Percentiles rank a stretch among this genome's conserved stretches.
Evolutionary conservation across 1,140 invertebrate species (phyloP).

Genomic region (Heliconius hewitsoni): DNA sequence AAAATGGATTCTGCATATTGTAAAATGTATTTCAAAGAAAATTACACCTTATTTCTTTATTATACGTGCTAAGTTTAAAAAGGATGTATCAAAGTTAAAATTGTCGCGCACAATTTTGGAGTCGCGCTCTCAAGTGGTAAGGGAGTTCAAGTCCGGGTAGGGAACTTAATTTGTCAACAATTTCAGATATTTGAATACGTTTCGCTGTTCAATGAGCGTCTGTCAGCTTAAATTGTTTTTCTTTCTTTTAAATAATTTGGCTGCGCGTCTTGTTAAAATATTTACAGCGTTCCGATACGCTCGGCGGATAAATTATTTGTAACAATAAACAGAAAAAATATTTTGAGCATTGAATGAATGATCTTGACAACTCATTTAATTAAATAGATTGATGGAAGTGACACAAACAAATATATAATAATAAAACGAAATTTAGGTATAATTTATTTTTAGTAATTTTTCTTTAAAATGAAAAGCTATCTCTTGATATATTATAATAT

Average conservation of each 20-base stretch:
- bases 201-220: conserved; percentile 77
- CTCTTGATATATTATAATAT: no score
- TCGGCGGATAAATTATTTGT: conserved; percentile 5
- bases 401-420: neutral
- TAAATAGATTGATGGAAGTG: neutral
- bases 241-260: conserved; percentile 73
- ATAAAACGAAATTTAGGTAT: neutral
- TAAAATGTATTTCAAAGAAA: conserved; percentile 28
- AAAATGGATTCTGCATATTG: conserved; percentile 42
- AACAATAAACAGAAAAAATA: neutral
- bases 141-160: conserved; percentile 70
- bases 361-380: neutral
- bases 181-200: conserved; percentile 82
- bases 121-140: conserved; percentile 75
- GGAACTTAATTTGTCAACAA: conserved; percentile 82
- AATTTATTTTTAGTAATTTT: no score
- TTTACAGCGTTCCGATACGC: conserved; percentile 37
- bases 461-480: no score
- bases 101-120: conserved; percentile 66
- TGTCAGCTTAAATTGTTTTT: conserved; percentile 78
- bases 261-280: conserved; percentile 46
- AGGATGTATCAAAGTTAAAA: conserved; percentile 16
- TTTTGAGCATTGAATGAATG: neutral
- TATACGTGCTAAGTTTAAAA: conserved; percentile 20
- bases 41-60: conserved; percentile 34